Conservation (phyloP, 1,140 invertebrate genomes). For the Nephila pilipes region DNA sequence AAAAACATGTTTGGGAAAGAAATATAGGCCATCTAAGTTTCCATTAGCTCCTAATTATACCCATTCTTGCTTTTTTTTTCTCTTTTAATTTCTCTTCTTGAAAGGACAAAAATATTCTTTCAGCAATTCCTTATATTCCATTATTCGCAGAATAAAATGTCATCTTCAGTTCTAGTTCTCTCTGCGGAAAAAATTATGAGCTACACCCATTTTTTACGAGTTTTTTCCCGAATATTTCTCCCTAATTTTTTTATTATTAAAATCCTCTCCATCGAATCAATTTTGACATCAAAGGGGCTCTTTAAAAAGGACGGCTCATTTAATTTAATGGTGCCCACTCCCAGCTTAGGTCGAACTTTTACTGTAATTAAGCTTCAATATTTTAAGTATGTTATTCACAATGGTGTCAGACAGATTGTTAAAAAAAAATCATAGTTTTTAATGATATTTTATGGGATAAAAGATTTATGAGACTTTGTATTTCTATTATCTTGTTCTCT, state of each 20-base stretch:
- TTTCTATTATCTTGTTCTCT: not conserved
- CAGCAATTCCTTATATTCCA: not conserved
- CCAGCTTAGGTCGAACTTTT: not conserved
- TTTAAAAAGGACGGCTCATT: constrained; percentile 27
- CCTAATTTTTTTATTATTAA: not conserved
- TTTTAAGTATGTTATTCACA: constrained; percentile 43
- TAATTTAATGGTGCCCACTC: constrained; percentile 55
- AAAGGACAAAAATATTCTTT: not conserved
- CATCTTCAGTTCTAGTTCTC: not conserved
- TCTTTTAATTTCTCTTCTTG: not conserved
- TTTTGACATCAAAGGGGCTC: constrained; percentile 59
- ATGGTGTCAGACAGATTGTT: not conserved
- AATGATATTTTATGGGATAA: not conserved
- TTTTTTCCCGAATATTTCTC: not conserved
- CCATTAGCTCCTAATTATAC: not conserved
- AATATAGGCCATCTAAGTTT: constrained; percentile 7
- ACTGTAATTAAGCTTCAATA: constrained; percentile 41
- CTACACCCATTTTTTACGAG: constrained; percentile 61
- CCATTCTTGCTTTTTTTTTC: not conserved
- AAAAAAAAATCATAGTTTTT: no score
- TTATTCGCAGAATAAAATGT: not conserved
- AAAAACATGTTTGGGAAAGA: not conserved
- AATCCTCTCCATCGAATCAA: constrained; percentile 34
- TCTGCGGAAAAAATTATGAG: constrained; percentile 7
- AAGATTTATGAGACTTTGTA: not conserved